These are phyloP conservation scores for Aphaenogaster ashmeadi DNA, from an alignment of 1,140 invertebrate genomes.

Conservation along the genomic window DNA sequence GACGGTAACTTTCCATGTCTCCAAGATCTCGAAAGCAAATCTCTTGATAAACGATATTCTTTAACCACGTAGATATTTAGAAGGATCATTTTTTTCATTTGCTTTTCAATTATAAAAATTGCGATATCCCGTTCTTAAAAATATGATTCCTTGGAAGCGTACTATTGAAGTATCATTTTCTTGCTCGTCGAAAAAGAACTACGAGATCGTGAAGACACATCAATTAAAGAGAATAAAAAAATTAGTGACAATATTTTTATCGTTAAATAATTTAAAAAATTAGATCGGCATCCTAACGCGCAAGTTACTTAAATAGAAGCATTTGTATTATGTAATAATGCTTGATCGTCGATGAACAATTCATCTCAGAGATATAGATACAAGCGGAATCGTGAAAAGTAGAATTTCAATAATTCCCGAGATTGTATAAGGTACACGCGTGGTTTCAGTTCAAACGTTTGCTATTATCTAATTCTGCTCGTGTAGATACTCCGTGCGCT, in stretches of 20 bases:
- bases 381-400: conserved; percentile 13
- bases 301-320: background rate
- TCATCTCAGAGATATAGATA: background rate
- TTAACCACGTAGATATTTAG: background rate
- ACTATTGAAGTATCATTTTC: background rate
- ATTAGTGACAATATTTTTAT: background rate
- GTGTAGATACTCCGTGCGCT: conserved; percentile 42
- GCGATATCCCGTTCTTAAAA: background rate
- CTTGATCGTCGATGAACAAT: background rate
- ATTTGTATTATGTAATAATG: background rate
- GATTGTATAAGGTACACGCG: conserved; percentile 71
- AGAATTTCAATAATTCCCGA: conserved; percentile 68
- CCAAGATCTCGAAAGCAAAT: conserved; percentile 29
- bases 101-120: background rate
- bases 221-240: background rate
- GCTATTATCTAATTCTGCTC: conserved; percentile 78
- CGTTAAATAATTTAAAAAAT: conserved; percentile 23
- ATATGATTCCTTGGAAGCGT: background rate
- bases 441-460: conserved; percentile 79
- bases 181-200: background rate
- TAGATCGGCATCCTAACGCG: background rate
- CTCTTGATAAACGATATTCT: background rate
- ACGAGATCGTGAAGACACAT: background rate
- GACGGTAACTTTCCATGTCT: conserved; percentile 39
- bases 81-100: background rate